Evolutionary conservation across 2,797 vertebrate species (phyloP), one percentile per base, ranked within the genome.

Genomic region (Oreonectes daqikongensis): DNA sequence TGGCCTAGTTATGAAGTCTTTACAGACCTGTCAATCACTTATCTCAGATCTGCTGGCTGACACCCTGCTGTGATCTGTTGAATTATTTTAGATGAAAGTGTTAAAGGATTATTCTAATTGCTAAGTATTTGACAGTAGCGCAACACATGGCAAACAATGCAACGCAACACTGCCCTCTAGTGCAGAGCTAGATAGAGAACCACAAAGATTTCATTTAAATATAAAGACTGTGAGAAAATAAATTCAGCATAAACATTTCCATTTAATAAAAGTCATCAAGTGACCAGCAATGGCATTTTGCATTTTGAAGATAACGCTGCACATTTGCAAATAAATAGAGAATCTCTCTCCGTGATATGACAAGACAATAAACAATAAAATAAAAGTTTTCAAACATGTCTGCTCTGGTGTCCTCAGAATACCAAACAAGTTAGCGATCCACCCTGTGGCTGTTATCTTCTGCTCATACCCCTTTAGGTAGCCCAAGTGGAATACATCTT

Each of bases 101-200:
- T 61, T 79, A 72, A 18, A 75, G 59, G 63, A 71, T 79, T 60
- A 75, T 76, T 70, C n/a, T 22, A 81, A 82, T 55, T 38, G 66
- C 28, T n/a, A 72, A 14, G 24, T 53, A 48, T 50, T 74, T 74
- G 44, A 72, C 17, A 53, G 35, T 71, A 40, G 40, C 14, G 12
- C 17, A 48, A 52, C 8, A n/a, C 28, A 44, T 9, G 6, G 24
- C 3, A 26, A 48, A 57, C 35, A 15, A 48, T 11, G 64, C 77
- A 84, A 65, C 79, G 63, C 72, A 75, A 88, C 53, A 88, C 81
- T 90, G 88, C 75, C 89, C 87, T 79, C 90, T 87, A 66, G 83
- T 85, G 91, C 80, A 22, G 30, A 57, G 26, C 3, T 5, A 57
- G 5, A 32, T 57, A 69, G 18, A 46, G n/a, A 70, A 61, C 5